phyloP scores from a whole-genome alignment of 1,140 invertebrate genomes.

The Caenorhabditis remanei region DNA sequence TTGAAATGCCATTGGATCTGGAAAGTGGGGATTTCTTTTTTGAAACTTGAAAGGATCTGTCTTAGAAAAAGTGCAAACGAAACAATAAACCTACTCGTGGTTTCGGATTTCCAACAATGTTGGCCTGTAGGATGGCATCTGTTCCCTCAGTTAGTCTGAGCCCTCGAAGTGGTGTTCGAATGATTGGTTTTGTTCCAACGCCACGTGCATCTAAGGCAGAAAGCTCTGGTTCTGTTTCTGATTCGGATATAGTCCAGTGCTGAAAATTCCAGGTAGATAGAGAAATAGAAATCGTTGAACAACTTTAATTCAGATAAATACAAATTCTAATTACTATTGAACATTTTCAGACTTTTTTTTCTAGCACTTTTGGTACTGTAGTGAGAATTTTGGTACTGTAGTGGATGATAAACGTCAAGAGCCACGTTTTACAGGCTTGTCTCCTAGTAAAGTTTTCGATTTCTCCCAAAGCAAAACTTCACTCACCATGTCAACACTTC shows the following conservation, averaged over 20 bases:
- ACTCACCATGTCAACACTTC: slow-evolving; percentile 45
- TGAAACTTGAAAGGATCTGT: not conserved
- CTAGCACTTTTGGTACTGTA: too few relatives aligned
- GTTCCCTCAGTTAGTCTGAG: slow-evolving; percentile 75
- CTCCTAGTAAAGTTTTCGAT: not conserved
- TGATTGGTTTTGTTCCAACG: slow-evolving; percentile 67
- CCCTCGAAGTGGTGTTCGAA: slow-evolving; percentile 69
- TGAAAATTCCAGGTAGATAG: not conserved
- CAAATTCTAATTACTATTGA: too few relatives aligned
- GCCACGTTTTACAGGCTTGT: too few relatives aligned
- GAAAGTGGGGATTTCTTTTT: not conserved
- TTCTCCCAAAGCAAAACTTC: not conserved
- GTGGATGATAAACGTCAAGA: too few relatives aligned
- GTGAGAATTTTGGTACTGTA: too few relatives aligned
- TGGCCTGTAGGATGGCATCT: slow-evolving; percentile 75
- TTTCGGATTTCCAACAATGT: slow-evolving; percentile 76
- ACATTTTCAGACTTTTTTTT: too few relatives aligned
- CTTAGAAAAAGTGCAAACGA: not conserved
- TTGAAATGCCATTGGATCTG: slow-evolving; percentile 75
- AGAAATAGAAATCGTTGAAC: too few relatives aligned
- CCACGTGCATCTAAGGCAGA: slow-evolving; percentile 56
- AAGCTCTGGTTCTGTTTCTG: slow-evolving; percentile 73
- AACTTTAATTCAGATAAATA: too few relatives aligned
- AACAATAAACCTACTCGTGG: slow-evolving; percentile 65
- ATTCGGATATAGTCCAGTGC: slow-evolving; percentile 72